Conservation (phyloP, 1,140 invertebrate species). For the Pseudomyrmex cubaensis region DNA sequence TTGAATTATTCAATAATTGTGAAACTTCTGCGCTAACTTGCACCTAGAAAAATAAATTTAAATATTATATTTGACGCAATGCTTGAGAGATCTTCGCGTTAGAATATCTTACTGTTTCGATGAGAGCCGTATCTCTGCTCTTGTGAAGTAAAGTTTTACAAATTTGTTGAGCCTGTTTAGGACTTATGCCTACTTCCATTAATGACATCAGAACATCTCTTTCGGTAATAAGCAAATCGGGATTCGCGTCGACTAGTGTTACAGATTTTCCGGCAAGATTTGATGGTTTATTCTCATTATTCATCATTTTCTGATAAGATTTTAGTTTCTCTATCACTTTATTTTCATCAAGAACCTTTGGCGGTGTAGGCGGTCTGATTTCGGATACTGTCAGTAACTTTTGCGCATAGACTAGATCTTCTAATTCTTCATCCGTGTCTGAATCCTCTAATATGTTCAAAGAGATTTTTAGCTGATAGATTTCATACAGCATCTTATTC, state of each 20-base stretch:
- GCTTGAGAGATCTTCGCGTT: not conserved
- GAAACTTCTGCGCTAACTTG: not conserved
- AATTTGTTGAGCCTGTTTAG: slow-evolving; percentile 77
- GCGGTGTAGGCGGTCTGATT: slow-evolving; percentile 77
- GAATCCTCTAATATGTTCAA: slow-evolving; percentile 79
- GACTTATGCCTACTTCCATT: slow-evolving; percentile 79
- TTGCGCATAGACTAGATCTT: slow-evolving; percentile 37
- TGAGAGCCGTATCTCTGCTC: slow-evolving; percentile 74
- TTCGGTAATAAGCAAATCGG: slow-evolving; percentile 78
- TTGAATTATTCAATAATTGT: no score
- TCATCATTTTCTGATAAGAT: slow-evolving; percentile 67
- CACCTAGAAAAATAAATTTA: not conserved
- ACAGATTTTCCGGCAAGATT: slow-evolving; percentile 53
- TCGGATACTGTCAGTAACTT: slow-evolving; percentile 30
- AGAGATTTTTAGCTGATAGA: slow-evolving; percentile 82
- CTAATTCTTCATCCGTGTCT: slow-evolving; percentile 74
- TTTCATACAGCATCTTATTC: slow-evolving; percentile 84
- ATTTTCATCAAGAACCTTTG: slow-evolving; percentile 79
- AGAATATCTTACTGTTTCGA: slow-evolving; percentile 68
- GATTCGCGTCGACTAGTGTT: slow-evolving; percentile 78
- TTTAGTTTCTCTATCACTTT: slow-evolving; percentile 76
- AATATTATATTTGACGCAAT: not conserved
- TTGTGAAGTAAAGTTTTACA: slow-evolving; percentile 75
- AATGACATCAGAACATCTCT: slow-evolving; percentile 78
- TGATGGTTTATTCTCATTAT: not conserved